These are phyloP conservation scores for Melanerpes aurifrons DNA, from an alignment of 2,113 vertebrate species.

Conservation along the genomic window DNA sequence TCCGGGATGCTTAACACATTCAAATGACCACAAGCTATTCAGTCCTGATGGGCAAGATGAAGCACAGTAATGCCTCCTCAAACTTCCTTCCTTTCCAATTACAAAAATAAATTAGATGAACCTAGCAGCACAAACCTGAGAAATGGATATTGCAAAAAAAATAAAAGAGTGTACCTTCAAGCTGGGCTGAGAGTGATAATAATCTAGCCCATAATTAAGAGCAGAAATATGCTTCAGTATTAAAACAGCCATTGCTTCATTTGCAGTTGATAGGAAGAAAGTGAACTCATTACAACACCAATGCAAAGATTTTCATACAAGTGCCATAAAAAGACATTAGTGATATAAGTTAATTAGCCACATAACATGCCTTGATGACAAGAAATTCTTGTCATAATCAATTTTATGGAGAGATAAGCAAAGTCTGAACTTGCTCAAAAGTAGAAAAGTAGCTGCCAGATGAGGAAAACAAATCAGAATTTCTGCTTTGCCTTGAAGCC, in stretches of 20 bases:
- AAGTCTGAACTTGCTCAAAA: slow-evolving; percentile 11
- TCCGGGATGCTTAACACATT: slow-evolving; percentile 51
- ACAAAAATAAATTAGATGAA: slow-evolving; percentile 66
- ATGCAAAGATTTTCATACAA: slow-evolving; percentile 44
- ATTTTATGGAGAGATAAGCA: slow-evolving; percentile 16
- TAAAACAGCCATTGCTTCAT: slow-evolving; percentile 59
- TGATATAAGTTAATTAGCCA: slow-evolving; percentile 59
- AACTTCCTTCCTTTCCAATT: slow-evolving; percentile 64
- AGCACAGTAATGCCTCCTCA: slow-evolving; percentile 50
- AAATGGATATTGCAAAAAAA: slow-evolving; percentile 56
- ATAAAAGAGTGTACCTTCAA: slow-evolving; percentile 50
- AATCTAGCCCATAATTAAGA: slow-evolving; percentile 67
- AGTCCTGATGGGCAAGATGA: slow-evolving; percentile 64
- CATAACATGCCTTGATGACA: slow-evolving; percentile 32
- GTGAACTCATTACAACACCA: slow-evolving; percentile 49
- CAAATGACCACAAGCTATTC: slow-evolving; percentile 63
- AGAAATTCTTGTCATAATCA: slow-evolving; percentile 38
- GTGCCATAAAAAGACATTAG: slow-evolving; percentile 43
- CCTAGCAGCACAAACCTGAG: slow-evolving; percentile 53
- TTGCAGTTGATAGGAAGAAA: slow-evolving; percentile 53
- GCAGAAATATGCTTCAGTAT: slow-evolving; percentile 58
- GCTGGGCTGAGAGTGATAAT: slow-evolving; percentile 62
- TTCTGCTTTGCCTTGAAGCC: neutral
- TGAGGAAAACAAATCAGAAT: neutral
- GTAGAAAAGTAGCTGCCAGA: neutral